Conservation (phyloP, 2,797 vertebrate genomes). For the Clarias laeviceps region DNA sequence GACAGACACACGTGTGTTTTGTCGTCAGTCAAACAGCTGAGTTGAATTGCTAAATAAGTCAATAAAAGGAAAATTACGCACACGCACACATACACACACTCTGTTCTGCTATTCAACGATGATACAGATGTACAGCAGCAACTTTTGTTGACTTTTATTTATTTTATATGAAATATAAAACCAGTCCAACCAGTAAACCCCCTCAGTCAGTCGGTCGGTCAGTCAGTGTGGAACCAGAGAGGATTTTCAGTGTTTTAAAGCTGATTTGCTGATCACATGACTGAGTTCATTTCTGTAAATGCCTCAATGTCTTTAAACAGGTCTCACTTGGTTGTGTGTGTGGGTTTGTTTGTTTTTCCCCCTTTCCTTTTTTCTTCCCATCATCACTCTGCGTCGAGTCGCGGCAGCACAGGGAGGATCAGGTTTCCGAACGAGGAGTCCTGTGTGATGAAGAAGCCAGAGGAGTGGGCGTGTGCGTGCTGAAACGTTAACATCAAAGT, state of each 20-base stretch:
- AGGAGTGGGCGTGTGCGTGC: slow-evolving; percentile 94
- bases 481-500: slow-evolving; percentile 57
- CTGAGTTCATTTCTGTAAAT: neutral
- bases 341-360: too few relatives aligned
- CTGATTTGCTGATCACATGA: neutral
- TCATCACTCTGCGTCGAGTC: slow-evolving; percentile 84
- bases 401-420: slow-evolving; percentile 93
- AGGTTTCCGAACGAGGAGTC: slow-evolving; percentile 98
- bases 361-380: neutral
- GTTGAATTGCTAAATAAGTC: neutral
- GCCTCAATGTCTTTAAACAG: neutral
- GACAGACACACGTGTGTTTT: neutral
- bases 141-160: neutral
- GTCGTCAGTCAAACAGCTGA: neutral
- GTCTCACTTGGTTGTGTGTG: too few relatives aligned
- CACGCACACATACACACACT: neutral
- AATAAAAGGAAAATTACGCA: neutral
- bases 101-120: neutral
- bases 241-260: neutral
- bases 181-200: neutral
- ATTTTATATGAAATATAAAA: neutral
- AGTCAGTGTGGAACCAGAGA: neutral
- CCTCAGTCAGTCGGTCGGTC: neutral
- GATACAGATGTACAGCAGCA: neutral
- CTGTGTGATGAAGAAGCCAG: slow-evolving; percentile 98